These are phyloP conservation scores for Pterostichus madidus DNA, from an alignment of 2,888 invertebrate genomes.

Conservation along the genomic window DNA sequence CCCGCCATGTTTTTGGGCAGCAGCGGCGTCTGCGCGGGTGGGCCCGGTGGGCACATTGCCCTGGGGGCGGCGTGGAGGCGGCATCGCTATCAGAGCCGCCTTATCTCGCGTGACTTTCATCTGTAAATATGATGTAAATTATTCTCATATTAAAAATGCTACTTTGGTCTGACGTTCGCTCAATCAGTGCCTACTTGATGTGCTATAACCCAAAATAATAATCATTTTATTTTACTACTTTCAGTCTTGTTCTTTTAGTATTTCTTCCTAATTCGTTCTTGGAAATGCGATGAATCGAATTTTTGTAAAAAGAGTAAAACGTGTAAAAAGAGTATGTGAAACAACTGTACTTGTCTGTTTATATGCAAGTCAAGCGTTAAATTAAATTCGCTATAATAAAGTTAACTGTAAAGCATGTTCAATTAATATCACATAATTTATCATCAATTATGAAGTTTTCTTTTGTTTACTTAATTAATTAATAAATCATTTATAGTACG, in stretches of 20 bases:
- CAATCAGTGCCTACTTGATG: slow-evolving; percentile 22
- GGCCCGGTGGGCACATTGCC: slow-evolving; percentile 6
- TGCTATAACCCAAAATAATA: neutral
- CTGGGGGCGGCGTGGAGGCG: neutral
- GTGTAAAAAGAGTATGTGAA: neutral
- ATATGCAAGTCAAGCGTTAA: slow-evolving; percentile 42
- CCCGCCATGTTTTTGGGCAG: neutral
- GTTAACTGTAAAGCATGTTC: slow-evolving; percentile 42
- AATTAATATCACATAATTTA: slow-evolving; percentile 53
- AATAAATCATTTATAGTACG: slow-evolving; percentile 38
- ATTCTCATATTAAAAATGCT: slow-evolving; percentile 62
- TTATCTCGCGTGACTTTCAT: slow-evolving; percentile 62
- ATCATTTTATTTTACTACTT: too few relatives aligned
- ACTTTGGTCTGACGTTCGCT: neutral
- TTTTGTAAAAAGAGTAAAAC: neutral
- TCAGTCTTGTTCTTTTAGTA: too few relatives aligned
- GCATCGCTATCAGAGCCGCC: slow-evolving; percentile 27
- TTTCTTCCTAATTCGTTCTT: slow-evolving; percentile 10
- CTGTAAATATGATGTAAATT: slow-evolving; percentile 66
- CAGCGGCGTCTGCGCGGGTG: neutral
- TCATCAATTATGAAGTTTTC: slow-evolving; percentile 50
- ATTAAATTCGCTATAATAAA: slow-evolving; percentile 50
- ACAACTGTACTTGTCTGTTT: slow-evolving; percentile 22
- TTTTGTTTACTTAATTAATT: slow-evolving; percentile 53
- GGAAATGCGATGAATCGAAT: slow-evolving; percentile 18